phyloP scores from a whole-genome alignment of 2,888 invertebrate genomes.

The Eumerus sabulonum region DNA sequence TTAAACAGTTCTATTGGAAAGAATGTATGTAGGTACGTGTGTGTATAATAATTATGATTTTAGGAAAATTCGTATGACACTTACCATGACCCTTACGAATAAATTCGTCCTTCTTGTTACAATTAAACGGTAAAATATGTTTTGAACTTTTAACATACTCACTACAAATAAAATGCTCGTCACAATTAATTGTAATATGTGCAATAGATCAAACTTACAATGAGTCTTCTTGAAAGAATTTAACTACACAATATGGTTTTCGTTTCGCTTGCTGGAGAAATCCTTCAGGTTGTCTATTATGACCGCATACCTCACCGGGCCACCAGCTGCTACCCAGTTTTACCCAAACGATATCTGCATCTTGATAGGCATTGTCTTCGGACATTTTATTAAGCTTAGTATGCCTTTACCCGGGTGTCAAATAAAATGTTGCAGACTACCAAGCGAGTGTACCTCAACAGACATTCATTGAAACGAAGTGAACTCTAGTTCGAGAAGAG shows the following conservation, averaged over 20 bases:
- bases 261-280: conserved; percentile 82
- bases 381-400: conserved; percentile 45
- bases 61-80: too few relatives aligned
- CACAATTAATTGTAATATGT: not conserved
- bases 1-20: conserved; percentile 64
- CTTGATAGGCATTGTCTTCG: conserved; percentile 77
- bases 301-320: conserved; percentile 88
- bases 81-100: conserved; percentile 90
- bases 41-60: not conserved
- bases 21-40: too few relatives aligned
- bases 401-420: not conserved
- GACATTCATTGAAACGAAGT: conserved; percentile 31
- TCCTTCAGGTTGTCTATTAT: conserved; percentile 84
- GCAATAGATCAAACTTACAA: conserved; percentile 82
- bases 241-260: conserved; percentile 88
- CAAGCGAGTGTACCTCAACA: conserved; percentile 19
- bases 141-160: conserved; percentile 87
- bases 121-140: conserved; percentile 88
- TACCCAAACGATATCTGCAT: conserved; percentile 92
- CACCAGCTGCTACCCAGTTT: conserved; percentile 91
- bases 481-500: conserved; percentile 23
- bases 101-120: conserved; percentile 88
- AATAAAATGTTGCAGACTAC: conserved; percentile 8
- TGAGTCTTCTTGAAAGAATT: conserved; percentile 90
- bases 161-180: conserved; percentile 81